Conservation (phyloP, 1,140 invertebrate genomes). For the Andricus grossulariae region DNA sequence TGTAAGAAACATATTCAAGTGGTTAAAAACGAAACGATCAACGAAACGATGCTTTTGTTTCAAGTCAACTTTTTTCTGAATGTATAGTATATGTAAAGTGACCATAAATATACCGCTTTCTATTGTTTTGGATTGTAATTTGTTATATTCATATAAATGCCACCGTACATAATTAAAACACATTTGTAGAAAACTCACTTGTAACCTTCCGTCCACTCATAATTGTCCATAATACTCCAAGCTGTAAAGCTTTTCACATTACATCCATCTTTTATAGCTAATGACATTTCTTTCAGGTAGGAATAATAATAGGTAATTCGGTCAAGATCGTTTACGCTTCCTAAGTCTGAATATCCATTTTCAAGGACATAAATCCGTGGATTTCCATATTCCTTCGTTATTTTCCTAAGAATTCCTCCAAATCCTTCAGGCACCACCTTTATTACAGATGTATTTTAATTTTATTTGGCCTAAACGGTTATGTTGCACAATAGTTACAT, state of each 20-base stretch:
- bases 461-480: too few relatives aligned
- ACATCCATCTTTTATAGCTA: conserved; percentile 69
- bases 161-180: too few relatives aligned
- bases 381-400: conserved; percentile 79
- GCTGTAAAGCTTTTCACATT: conserved; percentile 81
- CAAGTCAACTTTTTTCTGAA: too few relatives aligned
- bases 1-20: too few relatives aligned
- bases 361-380: conserved; percentile 81
- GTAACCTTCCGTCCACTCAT: conserved; percentile 83
- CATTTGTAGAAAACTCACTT: conserved; percentile 73
- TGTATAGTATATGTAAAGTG: too few relatives aligned
- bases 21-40: too few relatives aligned
- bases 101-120: too few relatives aligned
- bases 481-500: too few relatives aligned
- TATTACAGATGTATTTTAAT: not conserved
- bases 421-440: conserved; percentile 77
- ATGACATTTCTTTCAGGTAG: conserved; percentile 72
- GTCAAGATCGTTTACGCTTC: conserved; percentile 69
- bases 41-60: too few relatives aligned
- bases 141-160: too few relatives aligned
- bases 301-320: conserved; percentile 69
- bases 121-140: too few relatives aligned
- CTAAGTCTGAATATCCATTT: conserved; percentile 77
- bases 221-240: conserved; percentile 87
- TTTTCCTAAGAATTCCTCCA: conserved; percentile 78